Evolutionary conservation across 2,113 vertebrate species (phyloP).

Genomic region (Notechis scutatus): DNA sequence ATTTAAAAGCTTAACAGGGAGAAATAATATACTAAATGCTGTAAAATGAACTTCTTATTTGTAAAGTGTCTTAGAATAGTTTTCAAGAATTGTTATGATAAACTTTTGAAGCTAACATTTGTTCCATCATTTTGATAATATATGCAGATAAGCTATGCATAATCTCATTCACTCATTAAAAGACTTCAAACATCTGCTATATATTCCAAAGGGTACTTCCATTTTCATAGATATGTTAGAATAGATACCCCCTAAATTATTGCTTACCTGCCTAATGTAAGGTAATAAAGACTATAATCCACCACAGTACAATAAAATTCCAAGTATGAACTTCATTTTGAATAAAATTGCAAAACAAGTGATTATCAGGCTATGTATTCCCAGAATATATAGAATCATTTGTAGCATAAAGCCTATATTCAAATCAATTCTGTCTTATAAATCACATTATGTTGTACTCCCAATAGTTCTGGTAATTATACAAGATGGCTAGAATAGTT

Average conservation of each 20-base stretch:
- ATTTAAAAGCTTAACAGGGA: constrained; percentile 1
- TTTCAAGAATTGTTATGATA: background rate
- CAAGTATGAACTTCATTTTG: background rate
- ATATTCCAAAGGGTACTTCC: background rate
- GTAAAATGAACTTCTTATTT: constrained; percentile 1
- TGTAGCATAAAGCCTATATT: constrained; percentile 35
- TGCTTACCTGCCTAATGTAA: background rate
- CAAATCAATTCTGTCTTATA: constrained; percentile 50
- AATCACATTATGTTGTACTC: constrained; percentile 38
- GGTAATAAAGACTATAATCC: background rate
- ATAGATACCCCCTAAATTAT: background rate
- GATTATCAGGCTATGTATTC: background rate
- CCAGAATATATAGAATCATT: constrained; percentile 23
- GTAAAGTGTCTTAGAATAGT: constrained; percentile 34
- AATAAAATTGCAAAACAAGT: background rate
- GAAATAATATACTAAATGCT: constrained; percentile 28
- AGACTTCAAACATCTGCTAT: background rate
- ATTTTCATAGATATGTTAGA: background rate
- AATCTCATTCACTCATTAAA: constrained; percentile 21
- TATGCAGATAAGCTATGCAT: constrained; percentile 1
- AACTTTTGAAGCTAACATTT: background rate
- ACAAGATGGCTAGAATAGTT: constrained; percentile 23
- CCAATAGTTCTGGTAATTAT: constrained; percentile 30
- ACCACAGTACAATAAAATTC: background rate
- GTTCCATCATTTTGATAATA: constrained; percentile 4